Percentiles rank a stretch among this genome's conserved stretches.
Conservation (phyloP, 1,140 invertebrate species). For the Leptonema lineaticorne region DNA sequence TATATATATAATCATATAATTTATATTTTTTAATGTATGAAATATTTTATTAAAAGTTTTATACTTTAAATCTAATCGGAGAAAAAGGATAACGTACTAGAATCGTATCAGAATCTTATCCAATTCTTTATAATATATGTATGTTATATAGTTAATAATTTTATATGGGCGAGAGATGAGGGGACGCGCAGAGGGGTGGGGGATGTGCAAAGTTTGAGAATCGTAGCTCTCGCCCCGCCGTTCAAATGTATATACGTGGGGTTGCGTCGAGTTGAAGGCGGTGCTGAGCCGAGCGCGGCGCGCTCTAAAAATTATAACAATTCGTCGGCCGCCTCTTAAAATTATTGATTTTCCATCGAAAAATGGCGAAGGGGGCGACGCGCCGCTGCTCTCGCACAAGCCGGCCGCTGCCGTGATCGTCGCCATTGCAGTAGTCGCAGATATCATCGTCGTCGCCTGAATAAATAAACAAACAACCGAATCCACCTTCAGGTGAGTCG, state of each 20-base stretch:
- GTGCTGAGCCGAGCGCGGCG: background rate
- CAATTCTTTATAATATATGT: background rate
- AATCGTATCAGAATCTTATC: background rate
- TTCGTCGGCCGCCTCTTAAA: conserved; percentile 41
- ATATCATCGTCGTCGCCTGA: background rate
- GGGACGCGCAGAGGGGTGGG: background rate
- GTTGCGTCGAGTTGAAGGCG: background rate
- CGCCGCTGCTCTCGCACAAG: background rate
- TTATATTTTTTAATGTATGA: background rate
- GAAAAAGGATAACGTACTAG: too few species aligned
- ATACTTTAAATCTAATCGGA: background rate
- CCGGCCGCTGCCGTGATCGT: background rate
- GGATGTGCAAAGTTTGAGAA: background rate
- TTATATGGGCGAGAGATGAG: too few species aligned
- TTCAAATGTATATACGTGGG: background rate
- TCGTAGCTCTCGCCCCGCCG: background rate
- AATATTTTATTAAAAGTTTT: background rate
- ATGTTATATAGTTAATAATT: too few species aligned
- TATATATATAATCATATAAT: too few species aligned
- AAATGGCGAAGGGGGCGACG: conserved; percentile 32
- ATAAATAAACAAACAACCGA: background rate
- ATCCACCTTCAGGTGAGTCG: background rate
- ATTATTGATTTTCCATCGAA: conserved; percentile 42
- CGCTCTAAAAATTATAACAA: conserved; percentile 38
- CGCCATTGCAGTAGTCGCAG: background rate